Conservation (phyloP, 2,113 vertebrate genomes). For the Pluvialis apricaria region DNA sequence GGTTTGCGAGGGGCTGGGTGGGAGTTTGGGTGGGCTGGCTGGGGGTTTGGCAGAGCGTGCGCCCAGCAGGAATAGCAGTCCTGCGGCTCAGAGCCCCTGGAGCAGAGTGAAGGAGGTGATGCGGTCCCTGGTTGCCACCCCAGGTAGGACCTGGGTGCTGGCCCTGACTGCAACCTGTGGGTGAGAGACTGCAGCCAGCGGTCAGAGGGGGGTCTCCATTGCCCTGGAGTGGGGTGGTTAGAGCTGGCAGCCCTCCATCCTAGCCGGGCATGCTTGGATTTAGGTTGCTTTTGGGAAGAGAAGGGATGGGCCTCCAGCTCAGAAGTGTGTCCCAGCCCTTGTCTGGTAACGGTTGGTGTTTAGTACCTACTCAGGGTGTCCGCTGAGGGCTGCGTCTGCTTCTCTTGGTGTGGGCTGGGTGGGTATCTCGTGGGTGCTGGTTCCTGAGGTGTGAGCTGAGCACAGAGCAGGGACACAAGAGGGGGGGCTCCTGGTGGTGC, state of each 20-base stretch:
- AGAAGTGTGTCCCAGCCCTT: background rate
- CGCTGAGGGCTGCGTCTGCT: background rate
- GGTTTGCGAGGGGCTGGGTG: background rate
- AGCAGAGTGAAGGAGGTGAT: background rate
- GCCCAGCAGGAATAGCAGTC: background rate
- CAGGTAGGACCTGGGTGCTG: background rate
- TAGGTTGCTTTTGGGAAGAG: background rate
- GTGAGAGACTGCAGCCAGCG: background rate
- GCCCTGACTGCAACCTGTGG: background rate
- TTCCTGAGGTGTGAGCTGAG: background rate
- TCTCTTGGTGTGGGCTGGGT: background rate
- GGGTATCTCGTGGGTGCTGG: background rate
- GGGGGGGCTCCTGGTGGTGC: background rate
- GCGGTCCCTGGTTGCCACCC: background rate
- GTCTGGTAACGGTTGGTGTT: background rate
- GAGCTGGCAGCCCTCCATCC: background rate
- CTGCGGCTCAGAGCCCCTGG: background rate
- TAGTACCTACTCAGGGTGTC: background rate
- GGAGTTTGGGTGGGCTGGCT: too few relatives aligned
- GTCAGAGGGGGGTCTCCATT: fast-evolving
- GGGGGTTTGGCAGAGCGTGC: too few relatives aligned
- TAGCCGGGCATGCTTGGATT: background rate
- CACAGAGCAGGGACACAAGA: background rate
- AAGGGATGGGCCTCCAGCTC: background rate
- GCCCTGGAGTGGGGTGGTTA: background rate